Conservation (phyloP, 2,888 invertebrate species). For the Frankliniella fusca region DNA sequence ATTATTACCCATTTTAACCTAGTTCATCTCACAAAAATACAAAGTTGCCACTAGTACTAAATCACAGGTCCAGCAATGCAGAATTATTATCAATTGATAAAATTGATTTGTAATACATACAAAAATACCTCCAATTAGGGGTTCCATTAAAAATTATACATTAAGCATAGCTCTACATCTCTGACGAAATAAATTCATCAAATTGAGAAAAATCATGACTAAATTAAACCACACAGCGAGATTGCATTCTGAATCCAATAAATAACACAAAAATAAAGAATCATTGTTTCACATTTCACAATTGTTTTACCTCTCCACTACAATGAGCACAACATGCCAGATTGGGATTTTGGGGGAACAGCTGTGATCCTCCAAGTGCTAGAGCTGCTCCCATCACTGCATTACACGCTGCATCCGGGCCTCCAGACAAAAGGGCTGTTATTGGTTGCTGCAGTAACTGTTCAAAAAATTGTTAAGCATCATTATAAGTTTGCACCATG, state of each 20-base stretch:
- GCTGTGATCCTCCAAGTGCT: slow-evolving; percentile 50
- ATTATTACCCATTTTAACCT: too few species aligned
- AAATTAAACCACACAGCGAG: not conserved
- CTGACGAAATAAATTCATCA: not conserved
- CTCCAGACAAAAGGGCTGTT: slow-evolving; percentile 45
- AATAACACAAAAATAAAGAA: too few species aligned
- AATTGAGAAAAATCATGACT: not conserved
- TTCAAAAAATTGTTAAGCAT: slow-evolving; percentile 37
- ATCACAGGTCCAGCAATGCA: not conserved
- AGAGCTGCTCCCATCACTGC: slow-evolving; percentile 55
- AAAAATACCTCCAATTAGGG: not conserved
- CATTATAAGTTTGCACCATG: too few species aligned
- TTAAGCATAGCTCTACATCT: not conserved
- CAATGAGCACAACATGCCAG: slow-evolving; percentile 68
- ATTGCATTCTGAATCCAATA: too few species aligned
- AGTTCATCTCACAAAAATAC: too few species aligned
- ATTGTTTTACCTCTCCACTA: slow-evolving; percentile 63
- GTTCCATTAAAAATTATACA: not conserved
- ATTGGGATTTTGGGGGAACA: slow-evolving; percentile 46
- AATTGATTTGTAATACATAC: not conserved
- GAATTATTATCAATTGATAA: not conserved
- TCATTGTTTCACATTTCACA: slow-evolving; percentile 45
- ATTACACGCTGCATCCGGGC: slow-evolving; percentile 52
- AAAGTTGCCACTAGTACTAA: too few species aligned
- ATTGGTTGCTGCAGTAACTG: slow-evolving; percentile 47